Base-by-base conservation (phyloP, 2,113 vertebrate genomes). In the Polypterus bichir region DNA sequence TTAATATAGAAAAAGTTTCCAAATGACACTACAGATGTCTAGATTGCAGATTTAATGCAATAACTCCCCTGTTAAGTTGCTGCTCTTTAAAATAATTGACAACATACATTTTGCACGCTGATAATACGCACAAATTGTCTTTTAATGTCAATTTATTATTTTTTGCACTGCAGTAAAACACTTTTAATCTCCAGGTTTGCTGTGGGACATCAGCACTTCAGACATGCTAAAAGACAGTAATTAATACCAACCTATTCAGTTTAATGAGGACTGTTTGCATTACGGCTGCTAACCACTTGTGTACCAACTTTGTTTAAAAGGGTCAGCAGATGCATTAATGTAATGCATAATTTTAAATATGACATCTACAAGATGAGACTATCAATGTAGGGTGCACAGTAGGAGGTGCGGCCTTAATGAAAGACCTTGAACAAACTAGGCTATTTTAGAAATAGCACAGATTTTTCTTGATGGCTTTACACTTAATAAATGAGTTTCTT, bases 231-330 rank as follows among this genome's bases (percentile, higher is more conserved):
- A 58, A 58, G 56, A 58, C 56, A 27, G 56, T 45, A 58, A 58
- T 58, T 58, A 58, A 58, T 45, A 58, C 56, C n/a, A 58, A 11
- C 56, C 56, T 58, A 44, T 58, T 58, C n/a, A 58, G n/a, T 58
- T 58, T 58, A 58, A 58, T 58, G 56, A 58, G 56, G 56, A 58
- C 56, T 58, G 56, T 44, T 58, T 58, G 56, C 56, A 58, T 58
- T 58, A 58, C 44, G 27, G 56, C 56, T 27, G 56, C 56, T 58
- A 44, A 45, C 56, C 56, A 58, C 56, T 58, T 58, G 56, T 27
- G 27, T 8, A 58, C 27, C 56, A 58, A 58, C 56, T 58, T 58
- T 58, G 56, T 58, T 27, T 58, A 58, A 58, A 58, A 58, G 56
- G 56, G 44, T 58, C 5, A 58, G 56, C 56, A 58, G 46, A 58